Percentiles rank a stretch among this genome's conserved stretches.
Conservation (phyloP, 2,113 vertebrate species). For the Hippocampus zosterae region DNA sequence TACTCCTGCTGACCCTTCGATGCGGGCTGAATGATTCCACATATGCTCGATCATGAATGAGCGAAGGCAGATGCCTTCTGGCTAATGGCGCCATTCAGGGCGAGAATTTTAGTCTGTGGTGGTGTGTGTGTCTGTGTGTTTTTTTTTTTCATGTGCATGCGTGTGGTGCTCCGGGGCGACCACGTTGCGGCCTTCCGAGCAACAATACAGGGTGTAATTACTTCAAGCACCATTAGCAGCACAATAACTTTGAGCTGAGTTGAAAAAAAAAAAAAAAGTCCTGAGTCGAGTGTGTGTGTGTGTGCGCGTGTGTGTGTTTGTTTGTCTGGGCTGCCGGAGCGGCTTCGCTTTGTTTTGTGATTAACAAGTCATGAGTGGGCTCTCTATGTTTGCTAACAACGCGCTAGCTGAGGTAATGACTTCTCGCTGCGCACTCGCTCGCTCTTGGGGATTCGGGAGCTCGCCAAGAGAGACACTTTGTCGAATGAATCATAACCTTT, state of each 20-base stretch:
- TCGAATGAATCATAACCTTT: neutral
- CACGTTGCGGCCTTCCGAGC: conserved; percentile 61
- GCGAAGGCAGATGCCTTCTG: conserved; percentile 59
- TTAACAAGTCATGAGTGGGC: conserved; percentile 60
- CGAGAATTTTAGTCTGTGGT: conserved; percentile 33
- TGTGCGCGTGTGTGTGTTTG: conserved; percentile 18
- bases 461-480: neutral
- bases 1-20: conserved; percentile 41
- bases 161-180: conserved; percentile 44
- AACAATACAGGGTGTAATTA: conserved; percentile 77
- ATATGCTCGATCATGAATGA: conserved; percentile 44
- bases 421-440: conserved; percentile 39
- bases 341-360: conserved; percentile 43
- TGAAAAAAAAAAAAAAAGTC: conserved; percentile 50
- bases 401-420: conserved; percentile 58
- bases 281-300: conserved; percentile 40
- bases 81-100: conserved; percentile 70
- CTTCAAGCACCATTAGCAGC: conserved; percentile 77
- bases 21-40: conserved; percentile 59
- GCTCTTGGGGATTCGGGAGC: neutral
- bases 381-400: conserved; percentile 55
- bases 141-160: too few relatives aligned
- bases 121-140: neutral
- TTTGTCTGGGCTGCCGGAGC: conserved; percentile 45
- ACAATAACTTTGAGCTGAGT: conserved; percentile 67